A percentile compares a stretch with the other conserved stretches of the same genome.
These are phyloP conservation scores for Erebia epiphron DNA, from an alignment of 2,888 invertebrate species.

Conservation along the genomic window DNA sequence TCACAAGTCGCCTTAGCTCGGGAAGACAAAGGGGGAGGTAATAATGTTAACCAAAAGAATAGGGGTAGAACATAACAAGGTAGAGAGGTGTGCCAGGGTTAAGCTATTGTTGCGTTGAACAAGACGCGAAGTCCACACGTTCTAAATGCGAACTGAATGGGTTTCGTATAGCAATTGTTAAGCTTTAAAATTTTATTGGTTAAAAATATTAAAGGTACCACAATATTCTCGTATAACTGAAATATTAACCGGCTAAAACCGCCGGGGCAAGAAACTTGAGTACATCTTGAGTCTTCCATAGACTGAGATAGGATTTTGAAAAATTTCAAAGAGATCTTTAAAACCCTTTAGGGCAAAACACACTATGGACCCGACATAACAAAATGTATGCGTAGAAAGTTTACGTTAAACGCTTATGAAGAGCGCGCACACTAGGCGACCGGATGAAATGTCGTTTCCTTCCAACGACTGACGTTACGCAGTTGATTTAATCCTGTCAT, in stretches of 20 bases:
- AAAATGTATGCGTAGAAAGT: too few relatives aligned
- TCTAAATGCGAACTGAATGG: conserved; percentile 14
- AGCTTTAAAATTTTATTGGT: neutral
- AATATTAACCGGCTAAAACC: neutral
- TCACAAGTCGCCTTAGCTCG: conserved; percentile 55
- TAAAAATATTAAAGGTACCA: neutral
- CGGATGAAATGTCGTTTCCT: too few relatives aligned
- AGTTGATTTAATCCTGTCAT: too few relatives aligned
- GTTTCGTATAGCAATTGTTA: conserved; percentile 5
- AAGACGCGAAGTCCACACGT: conserved; percentile 28
- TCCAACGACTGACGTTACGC: too few relatives aligned
- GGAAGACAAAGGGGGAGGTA: conserved; percentile 55
- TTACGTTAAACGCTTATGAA: too few relatives aligned
- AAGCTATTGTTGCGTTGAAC: conserved; percentile 43
- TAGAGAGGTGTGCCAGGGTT: conserved; percentile 65
- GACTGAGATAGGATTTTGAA: too few relatives aligned
- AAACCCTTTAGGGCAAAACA: too few relatives aligned
- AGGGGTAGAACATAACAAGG: conserved; percentile 68
- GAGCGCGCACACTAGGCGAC: too few relatives aligned
- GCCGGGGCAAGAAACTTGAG: too few relatives aligned
- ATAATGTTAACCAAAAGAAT: conserved; percentile 73
- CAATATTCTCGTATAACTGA: neutral
- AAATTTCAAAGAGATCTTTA: too few relatives aligned
- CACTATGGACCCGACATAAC: too few relatives aligned
- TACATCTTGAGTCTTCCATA: too few relatives aligned